phyloP scores from a whole-genome alignment of 2,113 vertebrate genomes.

The Genyomyrus donnyi region DNA sequence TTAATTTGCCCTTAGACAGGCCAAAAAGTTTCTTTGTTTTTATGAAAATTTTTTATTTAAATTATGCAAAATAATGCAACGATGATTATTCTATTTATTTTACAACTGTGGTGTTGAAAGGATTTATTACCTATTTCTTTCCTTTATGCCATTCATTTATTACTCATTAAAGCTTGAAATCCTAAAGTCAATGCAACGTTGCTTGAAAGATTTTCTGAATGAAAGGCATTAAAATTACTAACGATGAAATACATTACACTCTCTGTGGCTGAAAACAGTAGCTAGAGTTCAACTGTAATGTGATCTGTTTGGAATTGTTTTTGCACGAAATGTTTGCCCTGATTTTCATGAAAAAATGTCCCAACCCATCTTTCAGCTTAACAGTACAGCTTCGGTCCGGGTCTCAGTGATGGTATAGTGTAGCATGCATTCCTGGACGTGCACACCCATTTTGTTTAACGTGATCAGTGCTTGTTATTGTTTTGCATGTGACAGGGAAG shows the following conservation, averaged over 20 bases:
- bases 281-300: neutral
- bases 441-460: neutral
- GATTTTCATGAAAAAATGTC: neutral
- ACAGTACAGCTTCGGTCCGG: slow-evolving; percentile 28
- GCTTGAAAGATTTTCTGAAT: neutral
- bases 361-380: neutral
- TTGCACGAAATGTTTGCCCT: neutral
- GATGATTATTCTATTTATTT: slow-evolving; percentile 9
- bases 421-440: neutral
- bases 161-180: slow-evolving; percentile 10
- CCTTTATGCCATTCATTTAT: slow-evolving; percentile 9
- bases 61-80: slow-evolving; percentile 3
- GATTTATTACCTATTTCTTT: slow-evolving; percentile 5
- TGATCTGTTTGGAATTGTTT: neutral
- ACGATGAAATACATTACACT: neutral
- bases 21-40: neutral
- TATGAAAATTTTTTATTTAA: neutral
- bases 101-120: neutral
- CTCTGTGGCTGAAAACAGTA: neutral
- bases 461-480: neutral
- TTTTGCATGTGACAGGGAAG: neutral
- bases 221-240: neutral
- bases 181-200: neutral
- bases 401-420: neutral
- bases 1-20: neutral